Conservation (phyloP, 64 coral and sea anemone genomes). For the Cladopsammia gracilis region DNA sequence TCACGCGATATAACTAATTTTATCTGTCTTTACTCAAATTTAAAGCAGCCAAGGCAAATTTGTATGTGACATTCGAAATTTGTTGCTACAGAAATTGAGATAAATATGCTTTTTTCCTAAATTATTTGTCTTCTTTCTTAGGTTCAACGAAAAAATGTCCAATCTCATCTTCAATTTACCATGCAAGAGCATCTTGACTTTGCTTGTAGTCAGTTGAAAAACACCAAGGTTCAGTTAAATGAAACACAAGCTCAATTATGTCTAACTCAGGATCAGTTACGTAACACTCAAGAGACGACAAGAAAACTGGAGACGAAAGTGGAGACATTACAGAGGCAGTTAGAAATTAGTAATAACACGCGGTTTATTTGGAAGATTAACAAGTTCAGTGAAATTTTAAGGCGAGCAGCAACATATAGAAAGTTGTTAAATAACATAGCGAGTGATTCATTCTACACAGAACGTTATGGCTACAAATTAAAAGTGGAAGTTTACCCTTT, state of each 20-base stretch:
- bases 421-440: not conserved
- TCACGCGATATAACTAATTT: too few species aligned
- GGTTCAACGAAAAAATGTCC: not conserved
- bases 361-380: not conserved
- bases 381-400: not conserved
- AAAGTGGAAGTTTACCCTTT: not conserved
- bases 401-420: not conserved
- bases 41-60: too few species aligned
- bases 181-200: not conserved
- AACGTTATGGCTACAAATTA: not conserved
- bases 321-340: not conserved
- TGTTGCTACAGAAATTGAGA: too few species aligned
- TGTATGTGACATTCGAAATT: too few species aligned
- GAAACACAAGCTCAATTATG: not conserved
- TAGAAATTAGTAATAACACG: too few species aligned
- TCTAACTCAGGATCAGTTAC: too few species aligned
- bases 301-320: not conserved
- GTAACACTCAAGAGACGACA: not conserved
- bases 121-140: not conserved
- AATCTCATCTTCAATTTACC: not conserved
- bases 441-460: not conserved
- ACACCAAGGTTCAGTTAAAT: not conserved
- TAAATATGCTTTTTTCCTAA: too few species aligned
- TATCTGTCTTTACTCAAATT: too few species aligned
- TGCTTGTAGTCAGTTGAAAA: too few species aligned